Percentiles rank a stretch among this genome's conserved stretches.
Conservation (phyloP, 2,113 vertebrate species). For the Ictidomys tridecemlineatus region DNA sequence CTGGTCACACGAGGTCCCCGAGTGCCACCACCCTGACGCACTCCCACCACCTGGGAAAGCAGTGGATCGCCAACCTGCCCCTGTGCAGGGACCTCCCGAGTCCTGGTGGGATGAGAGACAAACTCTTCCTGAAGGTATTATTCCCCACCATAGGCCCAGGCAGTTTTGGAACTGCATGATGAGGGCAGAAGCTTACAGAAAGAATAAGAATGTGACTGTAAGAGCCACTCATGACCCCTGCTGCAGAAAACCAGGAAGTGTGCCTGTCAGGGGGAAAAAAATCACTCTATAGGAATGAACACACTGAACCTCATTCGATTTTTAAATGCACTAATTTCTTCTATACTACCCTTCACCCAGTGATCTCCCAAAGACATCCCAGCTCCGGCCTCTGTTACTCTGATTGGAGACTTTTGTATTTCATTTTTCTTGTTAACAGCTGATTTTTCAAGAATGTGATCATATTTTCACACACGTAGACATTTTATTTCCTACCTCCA, state of each 20-base stretch:
- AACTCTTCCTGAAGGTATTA: neutral
- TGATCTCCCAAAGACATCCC: neutral
- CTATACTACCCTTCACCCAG: neutral
- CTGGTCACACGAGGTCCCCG: neutral
- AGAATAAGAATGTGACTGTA: neutral
- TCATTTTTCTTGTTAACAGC: neutral
- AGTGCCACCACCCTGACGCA: fast-evolving
- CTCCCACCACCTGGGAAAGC: neutral
- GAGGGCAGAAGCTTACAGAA: neutral
- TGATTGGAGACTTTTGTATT: neutral
- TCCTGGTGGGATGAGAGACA: neutral
- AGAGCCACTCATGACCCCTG: neutral
- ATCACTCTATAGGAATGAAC: neutral
- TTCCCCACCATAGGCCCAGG: neutral
- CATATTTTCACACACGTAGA: neutral
- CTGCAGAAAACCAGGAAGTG: neutral
- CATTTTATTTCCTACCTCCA: neutral
- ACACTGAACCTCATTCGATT: neutral
- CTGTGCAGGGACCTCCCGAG: too few species aligned
- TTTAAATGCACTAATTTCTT: neutral
- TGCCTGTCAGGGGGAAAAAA: neutral
- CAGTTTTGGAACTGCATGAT: neutral
- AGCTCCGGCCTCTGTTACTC: neutral
- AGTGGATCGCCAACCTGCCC: neutral
- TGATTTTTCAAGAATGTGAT: neutral